phyloP scores from a whole-genome alignment of 1,140 invertebrate genomes.

The Periplaneta americana region DNA sequence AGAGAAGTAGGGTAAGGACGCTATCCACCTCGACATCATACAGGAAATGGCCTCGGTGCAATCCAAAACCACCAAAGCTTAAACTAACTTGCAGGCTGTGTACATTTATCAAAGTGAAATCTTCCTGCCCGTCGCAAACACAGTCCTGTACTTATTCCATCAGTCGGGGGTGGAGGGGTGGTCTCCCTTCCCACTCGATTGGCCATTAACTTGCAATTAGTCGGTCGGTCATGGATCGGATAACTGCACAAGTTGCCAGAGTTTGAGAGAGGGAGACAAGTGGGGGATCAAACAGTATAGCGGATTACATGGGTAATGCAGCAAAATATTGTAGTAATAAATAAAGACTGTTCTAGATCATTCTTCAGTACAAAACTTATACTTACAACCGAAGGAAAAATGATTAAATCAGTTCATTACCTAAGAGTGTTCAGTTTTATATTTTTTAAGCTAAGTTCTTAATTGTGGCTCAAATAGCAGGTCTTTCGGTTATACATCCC shows the following conservation, averaged over 20 bases:
- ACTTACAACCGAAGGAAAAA: too few relatives aligned
- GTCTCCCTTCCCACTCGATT: not conserved
- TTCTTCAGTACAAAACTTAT: too few relatives aligned
- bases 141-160: not conserved
- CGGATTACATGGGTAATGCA: not conserved
- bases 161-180: too few relatives aligned
- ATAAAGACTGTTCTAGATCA: too few relatives aligned
- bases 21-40: not conserved
- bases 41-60: not conserved
- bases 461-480: too few relatives aligned
- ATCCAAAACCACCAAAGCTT: not conserved
- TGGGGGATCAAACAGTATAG: not conserved
- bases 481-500: too few relatives aligned
- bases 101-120: not conserved
- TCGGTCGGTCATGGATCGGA: not conserved
- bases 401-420: too few relatives aligned
- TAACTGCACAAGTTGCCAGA: not conserved
- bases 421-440: too few relatives aligned
- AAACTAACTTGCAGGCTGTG: not conserved
- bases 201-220: not conserved
- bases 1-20: not conserved
- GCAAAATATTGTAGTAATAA: not conserved
- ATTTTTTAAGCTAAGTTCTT: too few relatives aligned
- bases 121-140: not conserved
- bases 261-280: not conserved